A percentile compares a stretch with the other conserved stretches of the same genome.
phyloP scores from a whole-genome alignment of 2,888 invertebrate species.

The Chrysolina americana region DNA sequence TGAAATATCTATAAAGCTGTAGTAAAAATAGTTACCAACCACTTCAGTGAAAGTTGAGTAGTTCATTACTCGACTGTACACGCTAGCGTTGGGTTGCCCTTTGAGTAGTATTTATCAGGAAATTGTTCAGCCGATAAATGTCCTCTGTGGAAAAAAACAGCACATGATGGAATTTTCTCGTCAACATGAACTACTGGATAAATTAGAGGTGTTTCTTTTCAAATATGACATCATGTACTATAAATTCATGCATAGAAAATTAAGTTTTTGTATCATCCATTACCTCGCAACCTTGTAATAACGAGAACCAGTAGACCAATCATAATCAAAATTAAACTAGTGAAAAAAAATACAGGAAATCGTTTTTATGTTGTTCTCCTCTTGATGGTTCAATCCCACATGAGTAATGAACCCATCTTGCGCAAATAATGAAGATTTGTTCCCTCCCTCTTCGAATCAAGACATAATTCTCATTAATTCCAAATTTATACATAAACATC shows the following conservation, averaged over 20 bases:
- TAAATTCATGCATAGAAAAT: neutral
- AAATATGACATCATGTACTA: neutral
- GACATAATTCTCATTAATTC: neutral
- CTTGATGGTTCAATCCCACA: neutral
- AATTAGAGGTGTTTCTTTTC: neutral
- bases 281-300: conserved; percentile 4
- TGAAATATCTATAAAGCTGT: too few relatives aligned
- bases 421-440: neutral
- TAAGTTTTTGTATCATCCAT: conserved; percentile 4
- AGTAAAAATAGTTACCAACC: too few relatives aligned
- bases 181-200: neutral
- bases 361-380: conserved; percentile 15
- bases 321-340: neutral
- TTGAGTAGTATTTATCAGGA: too few relatives aligned
- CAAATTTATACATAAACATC: neutral
- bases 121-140: neutral
- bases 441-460: neutral
- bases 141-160: neutral
- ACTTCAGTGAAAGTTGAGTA: too few relatives aligned
- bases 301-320: conserved; percentile 18
- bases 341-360: conserved; percentile 15
- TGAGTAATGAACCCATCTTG: conserved; percentile 10
- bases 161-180: too few relatives aligned
- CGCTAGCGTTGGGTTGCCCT: too few relatives aligned
- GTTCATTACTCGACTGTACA: too few relatives aligned